Evolutionary conservation across 1,140 invertebrate species (phyloP).

Genomic region (Stegodyphus mimosarum): DNA sequence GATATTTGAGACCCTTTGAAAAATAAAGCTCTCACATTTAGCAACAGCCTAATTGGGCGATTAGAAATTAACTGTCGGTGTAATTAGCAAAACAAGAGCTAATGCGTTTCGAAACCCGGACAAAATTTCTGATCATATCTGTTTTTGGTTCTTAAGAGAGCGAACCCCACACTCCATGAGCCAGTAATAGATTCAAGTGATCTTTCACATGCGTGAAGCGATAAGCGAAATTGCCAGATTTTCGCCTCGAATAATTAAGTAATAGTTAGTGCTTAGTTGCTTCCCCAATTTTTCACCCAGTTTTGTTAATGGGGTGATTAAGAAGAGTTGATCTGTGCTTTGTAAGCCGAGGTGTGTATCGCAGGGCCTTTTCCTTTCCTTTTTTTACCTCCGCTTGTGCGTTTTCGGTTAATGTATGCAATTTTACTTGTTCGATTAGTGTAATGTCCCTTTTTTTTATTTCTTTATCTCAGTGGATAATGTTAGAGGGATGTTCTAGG

Average conservation of each 20-base stretch:
- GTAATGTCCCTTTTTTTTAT: background rate
- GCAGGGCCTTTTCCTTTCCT: background rate
- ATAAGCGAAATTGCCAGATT: constrained; percentile 48
- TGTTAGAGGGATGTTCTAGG: too few relatives aligned
- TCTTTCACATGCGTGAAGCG: constrained; percentile 1
- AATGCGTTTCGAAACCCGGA: constrained; percentile 15
- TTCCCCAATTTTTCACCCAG: constrained; percentile 43
- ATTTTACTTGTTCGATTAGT: constrained; percentile 19
- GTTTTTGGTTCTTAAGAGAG: constrained; percentile 54
- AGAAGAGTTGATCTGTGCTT: constrained; percentile 22
- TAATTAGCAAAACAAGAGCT: constrained; percentile 54
- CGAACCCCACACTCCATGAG: constrained; percentile 11
- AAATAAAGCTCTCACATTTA: constrained; percentile 54
- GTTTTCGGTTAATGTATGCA: constrained; percentile 31
- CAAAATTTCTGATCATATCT: constrained; percentile 51
- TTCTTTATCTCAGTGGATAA: background rate
- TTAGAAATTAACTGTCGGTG: constrained; percentile 52
- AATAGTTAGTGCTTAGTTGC: constrained; percentile 23
- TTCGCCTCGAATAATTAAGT: constrained; percentile 44
- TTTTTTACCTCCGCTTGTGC: background rate
- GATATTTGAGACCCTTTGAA: constrained; percentile 51
- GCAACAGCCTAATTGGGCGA: constrained; percentile 52
- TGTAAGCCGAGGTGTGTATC: background rate
- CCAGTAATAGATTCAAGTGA: constrained; percentile 41
- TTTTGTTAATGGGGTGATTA: constrained; percentile 52